Base-by-base conservation (phyloP, 1,140 invertebrate species). In the Drosophila chauvacae region DNA sequence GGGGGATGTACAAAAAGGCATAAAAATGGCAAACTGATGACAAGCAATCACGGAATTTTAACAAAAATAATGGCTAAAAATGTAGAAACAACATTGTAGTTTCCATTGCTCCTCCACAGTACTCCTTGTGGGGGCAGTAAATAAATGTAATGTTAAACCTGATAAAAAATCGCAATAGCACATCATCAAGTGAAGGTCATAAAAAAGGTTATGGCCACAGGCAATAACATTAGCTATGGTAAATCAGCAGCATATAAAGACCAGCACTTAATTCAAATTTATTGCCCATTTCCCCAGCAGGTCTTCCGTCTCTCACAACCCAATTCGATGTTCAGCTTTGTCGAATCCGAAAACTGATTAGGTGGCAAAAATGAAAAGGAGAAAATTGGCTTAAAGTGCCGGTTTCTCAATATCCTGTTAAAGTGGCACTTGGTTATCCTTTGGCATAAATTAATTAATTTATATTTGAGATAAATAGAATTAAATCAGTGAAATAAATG, bases 21-120 rank as follows among this genome's bases (percentile, higher is more conserved):
- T 61, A 55, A 77, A 68, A 41, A 59, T 48, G 33, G 60, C 63
- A 80, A 60, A 61, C 59, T 71, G 62, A 77, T 77, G 62, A 60
- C 58, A 47, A 47, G 56, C 63, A 83, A 85, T 81, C 73, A 69
- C 53, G 51, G 47, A 84, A 63, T 63, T 74, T 45, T 35, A 33
- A 55, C 53, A 39, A 56, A 39, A 55, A 39, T 55, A 55, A 55
- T 55, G 51, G 2, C 4, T 1, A 6, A 26, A 23, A 18, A 39
- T 39, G 14, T 39, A 7, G 9, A 39, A 56, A 23, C 18, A 39
- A n/a, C 37, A 64, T 44, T 64, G 62, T 44, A 64, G 62, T 61
- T 61, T 10, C 30, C 14, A 42, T 33, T 23, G 26, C 23, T 20
- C 7, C n/a, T 5, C 11, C 10, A 23, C 23, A 23, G 30, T 30